These are phyloP conservation scores for Arvicanthis niloticus DNA, from an alignment of 2,113 vertebrate species.

Conservation along the genomic window DNA sequence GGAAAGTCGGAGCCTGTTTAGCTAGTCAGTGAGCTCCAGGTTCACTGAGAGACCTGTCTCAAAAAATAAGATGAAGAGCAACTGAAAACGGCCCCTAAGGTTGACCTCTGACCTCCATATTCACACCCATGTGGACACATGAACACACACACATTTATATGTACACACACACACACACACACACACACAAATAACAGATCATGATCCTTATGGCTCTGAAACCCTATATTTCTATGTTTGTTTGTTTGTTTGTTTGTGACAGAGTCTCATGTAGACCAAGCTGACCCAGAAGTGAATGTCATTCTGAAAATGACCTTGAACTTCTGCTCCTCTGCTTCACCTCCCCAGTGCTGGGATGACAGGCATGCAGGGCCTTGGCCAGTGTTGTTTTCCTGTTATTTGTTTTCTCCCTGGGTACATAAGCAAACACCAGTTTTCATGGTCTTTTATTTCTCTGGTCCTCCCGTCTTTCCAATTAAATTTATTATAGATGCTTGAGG, in stretches of 20 bases:
- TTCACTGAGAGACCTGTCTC: not conserved
- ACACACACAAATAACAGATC: not conserved
- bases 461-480: constrained; percentile 17
- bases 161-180: not conserved
- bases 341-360: not conserved
- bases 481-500: constrained; percentile 5
- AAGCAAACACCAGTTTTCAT: constrained; percentile 20
- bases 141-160: not conserved
- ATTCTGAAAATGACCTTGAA: not conserved
- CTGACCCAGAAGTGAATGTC: not conserved
- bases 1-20: not conserved
- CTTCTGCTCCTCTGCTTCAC: not conserved
- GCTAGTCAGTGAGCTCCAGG: not conserved
- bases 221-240: not conserved
- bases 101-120: not conserved
- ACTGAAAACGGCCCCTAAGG: not conserved
- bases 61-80: not conserved
- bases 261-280: not conserved
- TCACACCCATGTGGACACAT: not conserved
- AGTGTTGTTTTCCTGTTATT: constrained; percentile 13
- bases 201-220: not conserved
- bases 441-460: not conserved
- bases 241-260: not conserved
- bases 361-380: not conserved
- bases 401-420: constrained; percentile 16